These are phyloP conservation scores for Rhabditoides inermis DNA, from an alignment of 2,888 invertebrate species.

Conservation along the genomic window DNA sequence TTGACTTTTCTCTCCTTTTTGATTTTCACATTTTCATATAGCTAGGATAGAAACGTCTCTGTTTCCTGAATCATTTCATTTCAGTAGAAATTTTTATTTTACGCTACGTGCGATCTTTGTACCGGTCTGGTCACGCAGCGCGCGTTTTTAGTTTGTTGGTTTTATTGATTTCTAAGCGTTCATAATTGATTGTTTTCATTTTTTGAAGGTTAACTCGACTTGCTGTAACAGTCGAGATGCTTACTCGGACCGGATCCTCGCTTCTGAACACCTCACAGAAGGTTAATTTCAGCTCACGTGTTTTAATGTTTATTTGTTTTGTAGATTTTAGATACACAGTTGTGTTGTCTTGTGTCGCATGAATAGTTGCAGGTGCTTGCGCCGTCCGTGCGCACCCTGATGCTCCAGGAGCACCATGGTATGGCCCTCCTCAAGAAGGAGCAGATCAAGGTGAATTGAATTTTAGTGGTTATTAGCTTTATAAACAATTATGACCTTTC, in stretches of 20 bases:
- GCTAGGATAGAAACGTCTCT: too few species aligned
- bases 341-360: not conserved
- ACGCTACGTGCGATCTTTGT: too few species aligned
- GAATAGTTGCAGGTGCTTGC: slow-evolving; percentile 20
- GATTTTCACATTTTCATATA: too few species aligned
- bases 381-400: slow-evolving; percentile 31
- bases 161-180: not conserved
- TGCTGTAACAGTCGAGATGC: too few species aligned
- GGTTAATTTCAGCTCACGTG: too few species aligned
- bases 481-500: slow-evolving; percentile 1
- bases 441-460: slow-evolving; percentile 25
- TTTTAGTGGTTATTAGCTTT: not conserved
- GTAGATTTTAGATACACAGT: not conserved
- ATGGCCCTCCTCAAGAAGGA: slow-evolving; percentile 37
- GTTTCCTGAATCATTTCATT: too few species aligned
- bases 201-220: too few species aligned
- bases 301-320: slow-evolving; percentile 1
- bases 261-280: slow-evolving; percentile 29
- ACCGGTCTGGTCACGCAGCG: too few species aligned
- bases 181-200: not conserved
- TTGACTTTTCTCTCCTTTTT: too few species aligned
- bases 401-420: slow-evolving; percentile 50
- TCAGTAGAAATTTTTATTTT: too few species aligned
- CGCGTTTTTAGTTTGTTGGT: too few species aligned
- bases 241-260: slow-evolving; percentile 31